Evolutionary conservation across 2,113 vertebrate genomes (phyloP).

Genomic region (Stegastes partitus): DNA sequence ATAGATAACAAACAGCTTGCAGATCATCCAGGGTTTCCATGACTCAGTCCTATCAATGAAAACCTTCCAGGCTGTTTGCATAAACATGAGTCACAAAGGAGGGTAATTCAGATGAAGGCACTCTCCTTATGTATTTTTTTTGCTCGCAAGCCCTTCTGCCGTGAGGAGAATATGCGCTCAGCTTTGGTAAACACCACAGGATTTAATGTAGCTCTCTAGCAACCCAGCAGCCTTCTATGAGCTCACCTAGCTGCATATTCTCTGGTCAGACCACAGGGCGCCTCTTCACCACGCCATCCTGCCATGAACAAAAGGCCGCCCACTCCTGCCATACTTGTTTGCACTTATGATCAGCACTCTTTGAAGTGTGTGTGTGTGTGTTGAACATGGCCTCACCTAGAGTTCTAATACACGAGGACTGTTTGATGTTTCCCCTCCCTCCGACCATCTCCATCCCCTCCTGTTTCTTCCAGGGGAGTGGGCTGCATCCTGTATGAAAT

Average conservation of each 20-base stretch:
- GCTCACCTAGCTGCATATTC: conserved; percentile 7
- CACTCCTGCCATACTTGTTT: conserved; percentile 36
- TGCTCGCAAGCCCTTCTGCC: conserved; percentile 41
- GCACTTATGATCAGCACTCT: conserved; percentile 27
- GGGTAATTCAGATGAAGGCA: not conserved
- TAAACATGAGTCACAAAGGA: conserved; percentile 42
- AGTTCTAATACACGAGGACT: not conserved
- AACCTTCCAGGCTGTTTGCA: conserved; percentile 19
- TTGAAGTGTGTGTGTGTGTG: conserved; percentile 30
- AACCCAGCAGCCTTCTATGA: conserved; percentile 33
- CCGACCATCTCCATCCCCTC: not conserved
- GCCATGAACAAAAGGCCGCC: conserved; percentile 47
- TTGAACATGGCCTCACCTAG: not conserved
- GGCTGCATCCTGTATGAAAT: conserved; percentile 97
- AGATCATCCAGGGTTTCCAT: not conserved
- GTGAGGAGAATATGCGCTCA: conserved; percentile 13
- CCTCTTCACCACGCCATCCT: conserved; percentile 25
- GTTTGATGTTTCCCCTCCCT: not conserved
- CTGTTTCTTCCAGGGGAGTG: conserved; percentile 89
- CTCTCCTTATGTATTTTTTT: conserved; percentile 4
- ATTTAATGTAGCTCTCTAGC: conserved; percentile 11
- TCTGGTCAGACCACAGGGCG: conserved; percentile 31
- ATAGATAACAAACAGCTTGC: not conserved
- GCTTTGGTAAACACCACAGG: conserved; percentile 23
- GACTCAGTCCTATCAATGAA: conserved; percentile 35